Evolutionary conservation across 2,797 vertebrate species (phyloP).

Genomic region (Hybognathus amarus): DNA sequence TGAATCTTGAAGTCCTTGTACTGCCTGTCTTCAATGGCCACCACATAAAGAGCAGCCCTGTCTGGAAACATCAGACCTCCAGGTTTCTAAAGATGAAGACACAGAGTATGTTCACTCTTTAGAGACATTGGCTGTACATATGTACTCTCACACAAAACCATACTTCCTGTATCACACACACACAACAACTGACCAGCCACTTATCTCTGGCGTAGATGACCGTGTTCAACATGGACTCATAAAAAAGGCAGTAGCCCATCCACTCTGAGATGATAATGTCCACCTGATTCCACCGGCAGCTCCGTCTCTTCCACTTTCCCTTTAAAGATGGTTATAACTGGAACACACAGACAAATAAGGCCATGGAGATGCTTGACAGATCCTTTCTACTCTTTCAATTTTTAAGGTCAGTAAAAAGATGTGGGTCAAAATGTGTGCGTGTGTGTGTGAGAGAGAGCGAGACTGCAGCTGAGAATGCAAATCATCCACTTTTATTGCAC

Average conservation of each 20-base stretch:
- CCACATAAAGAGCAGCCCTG: conserved; percentile 94
- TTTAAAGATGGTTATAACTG: conserved; percentile 98
- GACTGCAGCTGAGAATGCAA: too few relatives aligned
- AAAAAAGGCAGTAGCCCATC: conserved; percentile 99
- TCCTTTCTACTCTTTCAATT: background rate
- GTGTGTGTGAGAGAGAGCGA: background rate
- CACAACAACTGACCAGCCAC: conserved; percentile 87
- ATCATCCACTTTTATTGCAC: background rate
- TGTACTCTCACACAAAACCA: conserved; percentile 26
- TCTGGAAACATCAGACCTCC: conserved; percentile 99
- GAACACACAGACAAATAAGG: conserved; percentile 68
- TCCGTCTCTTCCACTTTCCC: conserved; percentile 98
- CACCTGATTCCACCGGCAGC: conserved; percentile 92
- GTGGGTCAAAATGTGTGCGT: conserved; percentile 22
- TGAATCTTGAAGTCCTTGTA: conserved; percentile 99
- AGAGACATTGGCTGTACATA: conserved; percentile 2
- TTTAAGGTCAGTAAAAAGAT: conserved; percentile 31
- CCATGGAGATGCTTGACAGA: conserved; percentile 28
- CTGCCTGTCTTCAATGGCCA: conserved; percentile 97
- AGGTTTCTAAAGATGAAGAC: conserved; percentile 87
- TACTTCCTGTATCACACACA: conserved; percentile 32
- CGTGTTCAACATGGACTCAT: conserved; percentile 97
- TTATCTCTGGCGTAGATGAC: conserved; percentile 98
- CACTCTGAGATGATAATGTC: conserved; percentile 98
- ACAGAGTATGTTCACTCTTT: conserved; percentile 45